Conservation (phyloP, 2,113 vertebrate species). For the Suncus etruscus region DNA sequence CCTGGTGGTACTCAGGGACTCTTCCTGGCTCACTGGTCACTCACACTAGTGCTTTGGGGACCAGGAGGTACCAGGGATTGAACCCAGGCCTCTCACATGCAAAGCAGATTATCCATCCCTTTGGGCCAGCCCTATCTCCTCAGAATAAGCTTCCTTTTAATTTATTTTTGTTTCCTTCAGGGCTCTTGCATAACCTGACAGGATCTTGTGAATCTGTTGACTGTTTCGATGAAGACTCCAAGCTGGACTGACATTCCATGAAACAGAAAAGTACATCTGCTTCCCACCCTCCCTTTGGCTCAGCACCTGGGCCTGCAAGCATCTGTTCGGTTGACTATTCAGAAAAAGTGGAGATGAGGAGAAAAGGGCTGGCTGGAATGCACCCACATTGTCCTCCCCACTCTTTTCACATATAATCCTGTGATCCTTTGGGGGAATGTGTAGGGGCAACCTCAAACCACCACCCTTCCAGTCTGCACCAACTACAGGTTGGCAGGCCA, state of each 20-base stretch:
- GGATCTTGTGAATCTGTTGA: constrained; percentile 20
- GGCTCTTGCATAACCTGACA: neutral
- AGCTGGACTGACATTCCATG: neutral
- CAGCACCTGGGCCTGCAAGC: neutral
- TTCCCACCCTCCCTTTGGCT: constrained; percentile 1
- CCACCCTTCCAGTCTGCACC: neutral
- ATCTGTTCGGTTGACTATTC: neutral
- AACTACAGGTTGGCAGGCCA: constrained; percentile 38
- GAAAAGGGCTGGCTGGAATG: neutral
- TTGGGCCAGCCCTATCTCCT: neutral
- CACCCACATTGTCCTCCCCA: neutral
- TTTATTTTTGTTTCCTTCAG: neutral
- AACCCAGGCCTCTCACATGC: too few species aligned
- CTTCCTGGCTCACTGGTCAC: too few species aligned
- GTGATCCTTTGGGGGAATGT: too few species aligned
- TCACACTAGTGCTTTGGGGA: too few species aligned
- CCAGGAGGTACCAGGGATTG: too few species aligned
- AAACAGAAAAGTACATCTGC: neutral
- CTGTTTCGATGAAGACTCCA: neutral
- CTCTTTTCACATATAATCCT: neutral
- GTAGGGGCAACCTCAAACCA: neutral
- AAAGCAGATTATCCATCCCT: too few species aligned
- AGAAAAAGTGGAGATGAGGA: neutral
- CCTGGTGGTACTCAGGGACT: too few species aligned
- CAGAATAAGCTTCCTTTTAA: neutral